phyloP scores from a whole-genome alignment of 2,888 invertebrate species.

The Cheiracanthium punctorium region DNA sequence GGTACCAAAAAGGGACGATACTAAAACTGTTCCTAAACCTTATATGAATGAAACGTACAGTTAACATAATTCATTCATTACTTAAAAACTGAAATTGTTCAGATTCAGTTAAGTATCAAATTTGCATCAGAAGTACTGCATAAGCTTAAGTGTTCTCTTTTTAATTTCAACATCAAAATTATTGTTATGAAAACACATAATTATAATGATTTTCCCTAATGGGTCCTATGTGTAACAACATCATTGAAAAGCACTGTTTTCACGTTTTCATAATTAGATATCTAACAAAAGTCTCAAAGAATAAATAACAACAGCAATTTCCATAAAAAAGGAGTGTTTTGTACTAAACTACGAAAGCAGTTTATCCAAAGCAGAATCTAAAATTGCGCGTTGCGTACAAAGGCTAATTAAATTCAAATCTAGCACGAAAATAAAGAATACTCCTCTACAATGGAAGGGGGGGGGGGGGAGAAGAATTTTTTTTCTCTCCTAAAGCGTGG shows the following conservation, averaged over 20 bases:
- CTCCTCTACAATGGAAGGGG: background rate
- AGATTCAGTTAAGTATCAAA: too few relatives aligned
- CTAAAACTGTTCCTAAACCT: too few relatives aligned
- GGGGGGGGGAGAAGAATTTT: background rate
- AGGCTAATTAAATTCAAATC: background rate
- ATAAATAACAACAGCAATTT: background rate
- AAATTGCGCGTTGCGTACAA: background rate
- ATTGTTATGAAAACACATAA: too few relatives aligned
- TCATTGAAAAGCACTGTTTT: background rate
- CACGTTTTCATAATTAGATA: background rate
- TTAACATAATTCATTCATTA: too few relatives aligned
- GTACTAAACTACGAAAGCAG: background rate
- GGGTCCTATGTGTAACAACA: too few relatives aligned
- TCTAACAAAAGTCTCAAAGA: background rate
- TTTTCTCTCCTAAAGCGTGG: background rate
- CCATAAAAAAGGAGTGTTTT: background rate
- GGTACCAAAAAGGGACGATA: too few relatives aligned
- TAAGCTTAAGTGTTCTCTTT: too few relatives aligned
- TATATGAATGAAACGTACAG: too few relatives aligned
- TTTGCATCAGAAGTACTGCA: too few relatives aligned
- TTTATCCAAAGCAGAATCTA: background rate
- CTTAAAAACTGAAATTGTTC: too few relatives aligned
- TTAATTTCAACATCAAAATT: too few relatives aligned
- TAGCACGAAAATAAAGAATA: background rate
- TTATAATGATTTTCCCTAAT: too few relatives aligned